Conservation (phyloP, 92 coral and sea anemone species). For the Heteractis magnifica region DNA sequence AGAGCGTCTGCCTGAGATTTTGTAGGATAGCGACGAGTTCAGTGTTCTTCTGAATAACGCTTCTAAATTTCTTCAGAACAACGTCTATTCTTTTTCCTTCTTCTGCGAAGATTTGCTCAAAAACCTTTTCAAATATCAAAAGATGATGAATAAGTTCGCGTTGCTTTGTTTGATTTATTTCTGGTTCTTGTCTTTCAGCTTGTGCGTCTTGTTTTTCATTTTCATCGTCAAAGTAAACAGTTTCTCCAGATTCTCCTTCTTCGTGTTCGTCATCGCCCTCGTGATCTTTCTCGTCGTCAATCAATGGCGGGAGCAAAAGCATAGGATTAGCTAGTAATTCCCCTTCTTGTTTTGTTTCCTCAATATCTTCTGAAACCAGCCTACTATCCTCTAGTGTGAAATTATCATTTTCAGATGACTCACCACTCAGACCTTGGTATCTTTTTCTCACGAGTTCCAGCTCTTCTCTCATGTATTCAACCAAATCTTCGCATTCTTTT, state of each 20-base stretch:
- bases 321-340: slow-evolving; percentile 8
- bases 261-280: slow-evolving; percentile 32
- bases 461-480: slow-evolving; percentile 65
- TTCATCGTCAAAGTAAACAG: slow-evolving; percentile 33
- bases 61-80: slow-evolving; percentile 55
- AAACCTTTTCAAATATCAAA: slow-evolving; percentile 55
- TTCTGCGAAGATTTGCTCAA: slow-evolving; percentile 65
- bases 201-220: neutral
- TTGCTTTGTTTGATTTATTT: slow-evolving; percentile 40
- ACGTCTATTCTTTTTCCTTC: slow-evolving; percentile 72
- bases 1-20: slow-evolving; percentile 45
- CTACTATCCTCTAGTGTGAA: neutral
- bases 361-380: neutral
- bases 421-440: slow-evolving; percentile 58
- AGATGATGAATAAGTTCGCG: slow-evolving; percentile 62
- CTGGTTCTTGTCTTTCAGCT: slow-evolving; percentile 22
- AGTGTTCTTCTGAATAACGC: slow-evolving; percentile 58
- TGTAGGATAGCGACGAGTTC: slow-evolving; percentile 51
- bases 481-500: slow-evolving; percentile 63
- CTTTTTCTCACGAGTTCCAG: slow-evolving; percentile 69
- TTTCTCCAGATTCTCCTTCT: slow-evolving; percentile 30
- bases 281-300: slow-evolving; percentile 29
- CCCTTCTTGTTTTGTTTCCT: slow-evolving; percentile 7
- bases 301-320: neutral
- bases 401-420: slow-evolving; percentile 35